Evolutionary conservation across 2,888 invertebrate species (phyloP), one percentile per base, ranked within the genome.

Genomic region (Tipula lateralis): DNA sequence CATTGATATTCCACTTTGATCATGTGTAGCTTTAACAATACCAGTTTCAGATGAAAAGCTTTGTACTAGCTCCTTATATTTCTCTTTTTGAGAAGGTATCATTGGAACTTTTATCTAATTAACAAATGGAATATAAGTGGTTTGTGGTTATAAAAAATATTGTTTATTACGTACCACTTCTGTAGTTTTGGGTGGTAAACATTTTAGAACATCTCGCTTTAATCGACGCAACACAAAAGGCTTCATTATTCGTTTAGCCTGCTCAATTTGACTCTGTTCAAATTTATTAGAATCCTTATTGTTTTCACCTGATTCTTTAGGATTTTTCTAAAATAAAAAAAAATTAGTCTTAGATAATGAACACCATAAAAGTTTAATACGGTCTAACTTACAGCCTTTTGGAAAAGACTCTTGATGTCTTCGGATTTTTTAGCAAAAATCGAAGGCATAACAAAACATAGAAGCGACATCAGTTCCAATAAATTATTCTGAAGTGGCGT

Each of bases 401-500:
- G 94, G 90, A 98, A 98, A 87, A 98, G 92, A 87, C 93, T 94
- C 89, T 97, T 97, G 29, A 98, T 92, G 87, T 96, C 96, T 0
- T 96, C 95, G 0, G 95, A 94, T 90, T 96, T 97, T 16, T 95
- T 95, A 83, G 94, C 94, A 91, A 99, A 98, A 91, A 98, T 94
- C 87, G 97, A 94, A 0, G 98, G 98, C 97, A 99, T 98, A 30
- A 98, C 97, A 89, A 99, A 99, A 87, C 96, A 96, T 24, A 99
- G 92, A 44, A 99, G 91, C 0, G 98, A 98, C 95, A 99, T 98
- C 86, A 99, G 91, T 90, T 99, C 99, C 82, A 99, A 90, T 39
- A 99, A 91, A 90, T 98, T 99, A 91, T 99, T 99, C 90, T 99
- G 99, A 2, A 99, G 91, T 0, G 99, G 99, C 0, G 99, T 99